These are phyloP conservation scores for Coptotermes formosanus DNA, from an alignment of 1,140 invertebrate genomes.

Conservation along the genomic window DNA sequence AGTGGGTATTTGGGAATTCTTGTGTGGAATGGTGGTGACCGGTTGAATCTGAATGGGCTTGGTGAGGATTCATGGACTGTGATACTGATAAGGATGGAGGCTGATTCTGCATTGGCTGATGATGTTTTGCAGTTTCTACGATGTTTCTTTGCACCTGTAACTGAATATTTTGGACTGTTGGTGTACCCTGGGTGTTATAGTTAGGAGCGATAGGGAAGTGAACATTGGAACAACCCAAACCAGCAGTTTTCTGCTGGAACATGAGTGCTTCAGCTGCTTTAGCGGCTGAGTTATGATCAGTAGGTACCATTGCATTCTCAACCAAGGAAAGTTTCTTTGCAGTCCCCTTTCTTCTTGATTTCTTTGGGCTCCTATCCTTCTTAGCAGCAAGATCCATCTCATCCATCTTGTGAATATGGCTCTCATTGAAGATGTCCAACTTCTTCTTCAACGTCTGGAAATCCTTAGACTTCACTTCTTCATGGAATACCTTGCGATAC, in stretches of 20 bases:
- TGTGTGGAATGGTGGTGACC: slow-evolving; percentile 23
- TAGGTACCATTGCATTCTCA: slow-evolving; percentile 18
- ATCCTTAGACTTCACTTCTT: slow-evolving; percentile 28
- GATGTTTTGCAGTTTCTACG: background rate
- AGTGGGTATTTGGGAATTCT: slow-evolving; percentile 20
- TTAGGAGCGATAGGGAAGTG: slow-evolving; percentile 12
- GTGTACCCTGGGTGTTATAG: slow-evolving; percentile 7
- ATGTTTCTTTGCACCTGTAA: slow-evolving; percentile 7
- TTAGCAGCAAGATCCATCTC: slow-evolving; percentile 11
- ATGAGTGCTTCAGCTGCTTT: slow-evolving; percentile 29
- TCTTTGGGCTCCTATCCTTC: slow-evolving; percentile 20
- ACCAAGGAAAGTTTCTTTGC: slow-evolving; percentile 26
- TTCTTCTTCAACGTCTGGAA: slow-evolving; percentile 24
- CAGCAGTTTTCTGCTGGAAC: slow-evolving; percentile 26
- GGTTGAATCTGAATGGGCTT: slow-evolving; percentile 18
- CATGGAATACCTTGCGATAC: slow-evolving; percentile 33
- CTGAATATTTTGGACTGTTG: slow-evolving; percentile 19
- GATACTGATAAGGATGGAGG: background rate
- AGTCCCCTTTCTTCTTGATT: slow-evolving; percentile 30
- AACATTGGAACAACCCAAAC: slow-evolving; percentile 17
- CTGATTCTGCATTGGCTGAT: slow-evolving; percentile 23
- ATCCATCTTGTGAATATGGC: slow-evolving; percentile 16
- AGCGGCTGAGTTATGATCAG: slow-evolving; percentile 3
- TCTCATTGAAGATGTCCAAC: slow-evolving; percentile 21
- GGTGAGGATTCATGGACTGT: slow-evolving; percentile 8